phyloP scores from a whole-genome alignment of 2,888 invertebrate species.

The Napeogenes inachia region DNA sequence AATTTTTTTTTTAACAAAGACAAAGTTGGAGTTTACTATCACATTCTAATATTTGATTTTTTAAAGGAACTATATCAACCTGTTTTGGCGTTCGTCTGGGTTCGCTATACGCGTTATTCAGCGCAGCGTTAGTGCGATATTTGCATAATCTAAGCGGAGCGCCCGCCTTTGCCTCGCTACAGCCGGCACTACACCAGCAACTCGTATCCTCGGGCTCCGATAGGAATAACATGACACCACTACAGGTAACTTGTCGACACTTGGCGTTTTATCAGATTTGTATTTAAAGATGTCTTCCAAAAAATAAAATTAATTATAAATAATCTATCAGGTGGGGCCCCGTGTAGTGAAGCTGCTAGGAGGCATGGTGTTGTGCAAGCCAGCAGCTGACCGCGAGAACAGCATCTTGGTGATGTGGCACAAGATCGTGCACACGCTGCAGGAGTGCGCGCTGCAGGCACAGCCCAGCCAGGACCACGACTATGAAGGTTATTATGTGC shows the following conservation, averaged over 20 bases:
- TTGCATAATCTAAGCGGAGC: conserved; percentile 78
- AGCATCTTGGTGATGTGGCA: conserved; percentile 95
- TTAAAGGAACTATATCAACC: conserved; percentile 82
- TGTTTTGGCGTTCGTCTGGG: conserved; percentile 86
- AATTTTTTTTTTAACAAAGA: too few relatives aligned
- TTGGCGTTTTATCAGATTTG: too few relatives aligned
- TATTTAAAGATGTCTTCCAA: too few relatives aligned
- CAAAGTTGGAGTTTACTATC: background rate
- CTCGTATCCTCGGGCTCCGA: conserved; percentile 55
- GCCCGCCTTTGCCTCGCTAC: conserved; percentile 55
- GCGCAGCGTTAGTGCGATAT: conserved; percentile 86
- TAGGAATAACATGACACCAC: conserved; percentile 60
- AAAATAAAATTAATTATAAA: too few relatives aligned
- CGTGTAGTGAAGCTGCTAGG: conserved; percentile 83
- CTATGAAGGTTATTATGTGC: conserved; percentile 79
- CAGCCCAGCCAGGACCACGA: conserved; percentile 81
- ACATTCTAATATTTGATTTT: conserved; percentile 9
- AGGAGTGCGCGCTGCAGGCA: conserved; percentile 87
- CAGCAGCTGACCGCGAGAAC: conserved; percentile 91
- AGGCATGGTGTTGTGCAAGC: conserved; percentile 88
- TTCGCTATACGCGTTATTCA: conserved; percentile 84
- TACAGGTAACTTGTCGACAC: conserved; percentile 47
- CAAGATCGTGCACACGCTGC: conserved; percentile 90
- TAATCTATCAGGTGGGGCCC: conserved; percentile 79
- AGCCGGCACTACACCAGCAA: conserved; percentile 64